Evolutionary conservation across 2,113 vertebrate genomes (phyloP), one percentile per base, ranked within the genome.

Genomic region (Ranitomeya imitator): DNA sequence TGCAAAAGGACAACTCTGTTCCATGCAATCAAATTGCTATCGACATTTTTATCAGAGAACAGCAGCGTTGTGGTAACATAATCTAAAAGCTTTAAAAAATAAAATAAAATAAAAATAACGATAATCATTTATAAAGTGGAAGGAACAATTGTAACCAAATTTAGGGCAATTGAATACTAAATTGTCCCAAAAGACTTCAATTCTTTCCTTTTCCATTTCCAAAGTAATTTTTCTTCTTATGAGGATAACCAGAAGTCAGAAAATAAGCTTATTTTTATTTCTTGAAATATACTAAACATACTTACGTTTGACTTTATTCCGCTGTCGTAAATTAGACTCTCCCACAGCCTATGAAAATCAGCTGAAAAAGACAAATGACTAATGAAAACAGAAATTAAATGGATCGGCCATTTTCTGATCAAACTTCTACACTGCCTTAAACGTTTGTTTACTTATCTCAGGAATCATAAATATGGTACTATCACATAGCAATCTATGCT

Each of bases 331-430:
- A 99, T 93, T 65, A 99, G 94, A 91, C 97, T 99, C 88, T 99
- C 98, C 98, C 98, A 99, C 74, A 99, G 96, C 79, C 97, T 97
- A 1, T 99, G 96, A 91, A 99, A 99, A 90, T 99, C 97, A 92
- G 91, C 98, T 99, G 92, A 21, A 93, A 92, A 73, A 7, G 52
- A 7, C 21, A 19, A 76, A 65, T 11, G 9, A 9, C 55, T 57
- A 57, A 57, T 57, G 12, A 57, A 57, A 57, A 57, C 55, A 57
- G 55, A 9, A 57, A 57, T 57, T 57, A 19, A 59, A 79, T 18
- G 37, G 3, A 3, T 45, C 4, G 37, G 37, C 37, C 37, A 45
- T 2, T 5, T 45, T 45, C 37, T 45, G 37, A 45, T 45, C 3
- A 45, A 45, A 45, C 37, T 3, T 45, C 37, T 45, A 45, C 37